A percentile compares a stretch with the other conserved stretches of the same genome.
These are phyloP conservation scores for Cartodere bifasciata DNA, from an alignment of 2,888 invertebrate species.

Conservation along the genomic window DNA sequence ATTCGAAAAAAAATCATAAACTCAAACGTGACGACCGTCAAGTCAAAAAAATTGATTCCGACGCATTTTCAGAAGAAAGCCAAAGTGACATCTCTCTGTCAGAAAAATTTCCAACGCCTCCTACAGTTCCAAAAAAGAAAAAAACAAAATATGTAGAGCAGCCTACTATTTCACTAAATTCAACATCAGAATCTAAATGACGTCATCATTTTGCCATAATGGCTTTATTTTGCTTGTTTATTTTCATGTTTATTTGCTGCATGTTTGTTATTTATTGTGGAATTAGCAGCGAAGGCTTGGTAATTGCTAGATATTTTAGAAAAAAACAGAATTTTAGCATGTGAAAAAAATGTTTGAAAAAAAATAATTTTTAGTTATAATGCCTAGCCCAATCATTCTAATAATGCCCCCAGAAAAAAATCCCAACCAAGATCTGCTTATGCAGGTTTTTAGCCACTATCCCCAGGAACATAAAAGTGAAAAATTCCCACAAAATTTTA, in stretches of 20 bases:
- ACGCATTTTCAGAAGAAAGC: conserved; percentile 25
- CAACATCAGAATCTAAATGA: conserved; percentile 36
- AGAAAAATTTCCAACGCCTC: conserved; percentile 16
- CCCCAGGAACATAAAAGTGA: too few relatives aligned
- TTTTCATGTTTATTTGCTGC: conserved; percentile 41
- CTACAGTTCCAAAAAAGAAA: conserved; percentile 8
- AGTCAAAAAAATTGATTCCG: conserved; percentile 18
- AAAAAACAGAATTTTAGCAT: too few relatives aligned
- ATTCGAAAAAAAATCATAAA: background rate
- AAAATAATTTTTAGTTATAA: too few relatives aligned
- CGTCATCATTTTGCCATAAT: conserved; percentile 44
- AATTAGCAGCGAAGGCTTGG: conserved; percentile 40
- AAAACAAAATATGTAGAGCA: conserved; percentile 22
- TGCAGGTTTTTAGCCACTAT: too few relatives aligned
- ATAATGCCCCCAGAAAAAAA: too few relatives aligned
- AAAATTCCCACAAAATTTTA: too few relatives aligned
- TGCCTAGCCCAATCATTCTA: too few relatives aligned
- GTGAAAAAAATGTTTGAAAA: too few relatives aligned
- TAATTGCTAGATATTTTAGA: conserved; percentile 33
- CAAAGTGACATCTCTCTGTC: conserved; percentile 19
- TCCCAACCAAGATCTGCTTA: too few relatives aligned
- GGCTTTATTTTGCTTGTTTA: conserved; percentile 42
- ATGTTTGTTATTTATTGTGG: conserved; percentile 44
- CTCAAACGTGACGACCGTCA: conserved; percentile 4
- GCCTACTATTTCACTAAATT: conserved; percentile 20